Evolutionary conservation across 2,888 invertebrate genomes (phyloP).

Genomic region (Serripes groenlandicus): DNA sequence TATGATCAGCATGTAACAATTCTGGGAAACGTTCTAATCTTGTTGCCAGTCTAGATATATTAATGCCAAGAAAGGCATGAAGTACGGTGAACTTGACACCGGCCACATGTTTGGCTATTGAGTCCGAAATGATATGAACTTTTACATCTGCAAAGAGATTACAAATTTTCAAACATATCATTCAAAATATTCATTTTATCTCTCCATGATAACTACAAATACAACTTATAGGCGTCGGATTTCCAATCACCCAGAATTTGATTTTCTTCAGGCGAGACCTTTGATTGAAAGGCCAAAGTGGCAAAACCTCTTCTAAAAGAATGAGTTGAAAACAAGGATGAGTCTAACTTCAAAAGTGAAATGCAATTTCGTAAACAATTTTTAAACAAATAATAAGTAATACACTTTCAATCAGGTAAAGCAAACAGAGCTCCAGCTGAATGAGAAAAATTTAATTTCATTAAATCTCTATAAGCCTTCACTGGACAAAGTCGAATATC

Average conservation of each 20-base stretch:
- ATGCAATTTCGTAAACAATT: background rate
- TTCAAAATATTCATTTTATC: background rate
- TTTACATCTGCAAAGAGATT: no score
- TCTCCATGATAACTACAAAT: background rate
- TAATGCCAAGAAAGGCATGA: no score
- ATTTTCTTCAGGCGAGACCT: slow-evolving; percentile 1
- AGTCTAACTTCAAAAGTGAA: background rate
- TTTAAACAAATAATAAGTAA: background rate
- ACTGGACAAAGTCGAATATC: no score
- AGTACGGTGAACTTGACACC: no score
- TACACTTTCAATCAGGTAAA: background rate
- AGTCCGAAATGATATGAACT: no score
- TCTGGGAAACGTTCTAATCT: no score
- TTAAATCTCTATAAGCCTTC: background rate
- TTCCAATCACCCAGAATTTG: slow-evolving; percentile 8
- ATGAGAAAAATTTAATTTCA: background rate
- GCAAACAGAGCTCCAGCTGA: background rate
- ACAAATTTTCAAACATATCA: background rate
- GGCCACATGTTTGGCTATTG: no score
- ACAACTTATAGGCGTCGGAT: background rate
- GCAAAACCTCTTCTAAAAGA: slow-evolving; percentile 13
- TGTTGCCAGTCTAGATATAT: no score
- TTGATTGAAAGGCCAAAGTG: slow-evolving; percentile 8
- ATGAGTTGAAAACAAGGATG: background rate
- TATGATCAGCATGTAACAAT: no score